These are phyloP conservation scores for Regulus satrapa DNA, from an alignment of 2,113 vertebrate genomes.

Conservation along the genomic window DNA sequence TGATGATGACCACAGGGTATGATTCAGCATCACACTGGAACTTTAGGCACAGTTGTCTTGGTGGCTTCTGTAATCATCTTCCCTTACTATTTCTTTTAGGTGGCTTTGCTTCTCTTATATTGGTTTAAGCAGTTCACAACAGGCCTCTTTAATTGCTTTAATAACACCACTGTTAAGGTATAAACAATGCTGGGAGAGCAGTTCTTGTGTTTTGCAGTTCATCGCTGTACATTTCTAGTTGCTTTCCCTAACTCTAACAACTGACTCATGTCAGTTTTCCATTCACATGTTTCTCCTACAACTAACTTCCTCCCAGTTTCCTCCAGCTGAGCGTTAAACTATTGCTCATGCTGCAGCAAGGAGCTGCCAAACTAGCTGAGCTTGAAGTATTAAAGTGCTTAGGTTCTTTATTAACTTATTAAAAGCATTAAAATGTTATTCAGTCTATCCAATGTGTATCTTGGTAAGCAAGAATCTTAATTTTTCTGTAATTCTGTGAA, in stretches of 20 bases:
- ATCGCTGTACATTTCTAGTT: not conserved
- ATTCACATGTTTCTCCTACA: not conserved
- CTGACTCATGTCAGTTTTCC: not conserved
- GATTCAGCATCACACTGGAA: not conserved
- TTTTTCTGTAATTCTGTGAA: not conserved
- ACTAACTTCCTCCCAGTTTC: not conserved
- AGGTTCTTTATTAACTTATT: not conserved
- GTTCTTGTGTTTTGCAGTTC: not conserved
- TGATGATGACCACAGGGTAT: not conserved
- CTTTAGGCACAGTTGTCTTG: not conserved
- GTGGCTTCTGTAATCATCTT: not conserved
- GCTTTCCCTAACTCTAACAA: not conserved
- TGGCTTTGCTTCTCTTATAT: not conserved
- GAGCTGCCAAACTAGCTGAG: not conserved
- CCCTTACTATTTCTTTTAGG: not conserved
- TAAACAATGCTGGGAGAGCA: not conserved
- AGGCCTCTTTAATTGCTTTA: not conserved
- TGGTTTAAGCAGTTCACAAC: not conserved
- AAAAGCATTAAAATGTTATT: not conserved
- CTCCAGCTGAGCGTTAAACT: not conserved
- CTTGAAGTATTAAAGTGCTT: not conserved
- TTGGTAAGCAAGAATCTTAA: not conserved
- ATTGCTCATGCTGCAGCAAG: not conserved
- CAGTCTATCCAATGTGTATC: not conserved
- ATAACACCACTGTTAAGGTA: not conserved